Conservation (phyloP, 2,888 invertebrate species). For the Hydriomena furcata region DNA sequence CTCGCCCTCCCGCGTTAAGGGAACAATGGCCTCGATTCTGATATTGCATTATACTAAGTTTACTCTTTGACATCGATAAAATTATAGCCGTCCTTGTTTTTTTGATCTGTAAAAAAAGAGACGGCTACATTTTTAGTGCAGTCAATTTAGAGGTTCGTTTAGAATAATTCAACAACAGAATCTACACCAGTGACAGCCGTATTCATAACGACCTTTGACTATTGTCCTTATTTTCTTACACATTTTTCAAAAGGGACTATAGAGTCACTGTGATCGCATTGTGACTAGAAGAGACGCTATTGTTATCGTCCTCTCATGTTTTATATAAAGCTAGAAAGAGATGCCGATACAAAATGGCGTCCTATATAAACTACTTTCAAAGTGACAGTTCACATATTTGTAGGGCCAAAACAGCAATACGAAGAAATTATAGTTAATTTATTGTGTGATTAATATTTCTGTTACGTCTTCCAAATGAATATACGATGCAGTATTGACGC, state of each 20-base stretch:
- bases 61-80: too few relatives aligned
- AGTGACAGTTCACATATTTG: slow-evolving; percentile 1
- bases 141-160: too few relatives aligned
- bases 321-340: not conserved
- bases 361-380: not conserved
- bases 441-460: slow-evolving; percentile 44
- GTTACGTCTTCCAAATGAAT: slow-evolving; percentile 63
- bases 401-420: slow-evolving; percentile 17
- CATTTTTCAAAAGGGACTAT: not conserved
- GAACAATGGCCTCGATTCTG: too few relatives aligned
- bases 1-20: slow-evolving; percentile 53
- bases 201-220: not conserved
- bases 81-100: too few relatives aligned
- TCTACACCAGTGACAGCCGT: slow-evolving; percentile 1
- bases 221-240: not conserved
- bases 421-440: slow-evolving; percentile 42
- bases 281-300: not conserved
- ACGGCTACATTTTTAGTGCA: too few relatives aligned
- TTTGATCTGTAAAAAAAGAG: too few relatives aligned
- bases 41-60: too few relatives aligned
- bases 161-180: too few relatives aligned
- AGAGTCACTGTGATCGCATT: not conserved
- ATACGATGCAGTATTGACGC: slow-evolving; percentile 61
- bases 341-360: not conserved
- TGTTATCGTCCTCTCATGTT: not conserved